A percentile compares a stretch with the other conserved stretches of the same genome.
These are phyloP conservation scores for Cyrtodaria siliqua DNA, from an alignment of 2,888 invertebrate species.

Conservation along the genomic window DNA sequence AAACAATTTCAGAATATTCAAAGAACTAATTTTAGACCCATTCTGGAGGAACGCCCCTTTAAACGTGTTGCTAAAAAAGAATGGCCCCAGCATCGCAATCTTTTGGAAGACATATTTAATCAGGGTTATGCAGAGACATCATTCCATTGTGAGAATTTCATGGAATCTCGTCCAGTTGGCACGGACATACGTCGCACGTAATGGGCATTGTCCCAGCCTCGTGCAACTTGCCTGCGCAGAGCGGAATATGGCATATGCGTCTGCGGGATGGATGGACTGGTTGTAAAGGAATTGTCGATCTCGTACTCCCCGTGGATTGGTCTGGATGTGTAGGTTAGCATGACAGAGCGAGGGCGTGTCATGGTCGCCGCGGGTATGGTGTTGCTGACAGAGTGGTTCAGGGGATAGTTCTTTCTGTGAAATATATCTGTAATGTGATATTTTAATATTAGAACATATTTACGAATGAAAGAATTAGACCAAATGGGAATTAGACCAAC, in stretches of 20 bases:
- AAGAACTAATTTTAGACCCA: no score
- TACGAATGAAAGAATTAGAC: no score
- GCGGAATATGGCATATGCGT: conserved; percentile 84
- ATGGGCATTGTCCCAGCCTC: conserved; percentile 81
- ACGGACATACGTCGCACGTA: conserved; percentile 82
- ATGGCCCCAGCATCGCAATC: conserved; percentile 17
- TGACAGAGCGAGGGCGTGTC: conserved; percentile 73
- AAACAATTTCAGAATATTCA: no score
- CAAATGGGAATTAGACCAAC: no score
- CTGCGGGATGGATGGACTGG: conserved; percentile 81
- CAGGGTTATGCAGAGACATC: conserved; percentile 75
- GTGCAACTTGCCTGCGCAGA: conserved; percentile 72
- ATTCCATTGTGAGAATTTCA: conserved; percentile 82
- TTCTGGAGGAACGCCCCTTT: no score
- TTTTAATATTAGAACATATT: no score
- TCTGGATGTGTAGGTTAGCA: conserved; percentile 61
- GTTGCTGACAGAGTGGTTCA: conserved; percentile 78
- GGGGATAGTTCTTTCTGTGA: conserved; percentile 50
- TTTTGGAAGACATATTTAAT: no score
- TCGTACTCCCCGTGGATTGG: conserved; percentile 77
- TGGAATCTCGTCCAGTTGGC: conserved; percentile 79
- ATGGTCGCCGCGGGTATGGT: conserved; percentile 81
- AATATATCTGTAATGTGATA: conserved; percentile 44
- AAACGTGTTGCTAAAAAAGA: no score
- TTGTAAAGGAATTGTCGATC: conserved; percentile 76